Conservation (phyloP, 2,888 invertebrate genomes). For the Lasioglossum morio region DNA sequence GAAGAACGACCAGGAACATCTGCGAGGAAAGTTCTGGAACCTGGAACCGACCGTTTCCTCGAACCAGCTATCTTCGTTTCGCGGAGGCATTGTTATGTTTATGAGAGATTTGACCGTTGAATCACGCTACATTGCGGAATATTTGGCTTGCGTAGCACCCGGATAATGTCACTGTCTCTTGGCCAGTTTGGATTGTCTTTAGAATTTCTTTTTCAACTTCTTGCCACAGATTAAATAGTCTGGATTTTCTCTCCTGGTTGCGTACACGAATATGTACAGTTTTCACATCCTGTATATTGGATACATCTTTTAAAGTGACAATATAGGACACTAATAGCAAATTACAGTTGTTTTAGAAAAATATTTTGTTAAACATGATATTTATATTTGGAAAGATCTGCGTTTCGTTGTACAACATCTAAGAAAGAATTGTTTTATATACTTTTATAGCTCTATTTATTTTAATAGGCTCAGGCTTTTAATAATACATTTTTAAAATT, state of each 20-base stretch:
- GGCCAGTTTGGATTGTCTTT: neutral
- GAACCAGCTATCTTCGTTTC: neutral
- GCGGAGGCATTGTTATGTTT: neutral
- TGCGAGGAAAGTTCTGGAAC: constrained; percentile 1
- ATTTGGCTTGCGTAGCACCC: neutral
- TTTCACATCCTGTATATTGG: neutral
- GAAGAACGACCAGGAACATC: constrained; percentile 14
- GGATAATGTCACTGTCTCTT: neutral
- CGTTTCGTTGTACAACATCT: neutral
- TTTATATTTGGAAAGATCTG: neutral
- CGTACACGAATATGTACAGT: neutral
- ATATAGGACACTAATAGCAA: neutral
- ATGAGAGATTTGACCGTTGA: neutral
- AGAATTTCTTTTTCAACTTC: neutral
- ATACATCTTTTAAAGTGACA: neutral
- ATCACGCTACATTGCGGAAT: neutral
- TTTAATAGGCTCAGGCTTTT: neutral
- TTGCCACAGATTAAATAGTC: neutral
- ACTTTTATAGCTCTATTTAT: neutral
- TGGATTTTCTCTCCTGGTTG: neutral
- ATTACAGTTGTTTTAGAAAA: neutral
- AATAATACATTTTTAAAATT: neutral
- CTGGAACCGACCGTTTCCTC: neutral
- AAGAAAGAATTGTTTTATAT: neutral
- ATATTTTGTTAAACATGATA: neutral